phyloP scores from a whole-genome alignment of 92 coral and sea anemone species.

The Nematostella vectensis region DNA sequence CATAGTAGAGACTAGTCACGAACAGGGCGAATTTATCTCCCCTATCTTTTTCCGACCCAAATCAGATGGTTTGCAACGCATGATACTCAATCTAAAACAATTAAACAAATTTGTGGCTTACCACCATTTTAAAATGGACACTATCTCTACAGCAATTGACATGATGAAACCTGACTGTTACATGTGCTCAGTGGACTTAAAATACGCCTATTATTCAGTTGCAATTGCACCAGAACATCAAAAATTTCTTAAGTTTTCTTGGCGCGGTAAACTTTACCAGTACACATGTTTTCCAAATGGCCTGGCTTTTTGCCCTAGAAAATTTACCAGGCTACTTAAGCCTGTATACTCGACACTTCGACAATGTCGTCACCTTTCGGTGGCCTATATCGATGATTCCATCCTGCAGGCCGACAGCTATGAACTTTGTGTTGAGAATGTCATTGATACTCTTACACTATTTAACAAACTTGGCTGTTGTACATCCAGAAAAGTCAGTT shows the following conservation, averaged over 20 bases:
- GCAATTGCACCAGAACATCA: slow-evolving; percentile 13
- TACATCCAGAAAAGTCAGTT: background rate
- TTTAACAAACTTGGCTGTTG: background rate
- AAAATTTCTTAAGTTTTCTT: slow-evolving; percentile 21
- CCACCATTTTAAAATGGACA: slow-evolving; percentile 41
- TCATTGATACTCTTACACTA: background rate
- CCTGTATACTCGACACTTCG: slow-evolving; percentile 7
- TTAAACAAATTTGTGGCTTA: slow-evolving; percentile 9
- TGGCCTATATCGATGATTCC: background rate
- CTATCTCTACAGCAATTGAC: slow-evolving; percentile 23
- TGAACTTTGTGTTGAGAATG: background rate
- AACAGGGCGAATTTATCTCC: background rate
- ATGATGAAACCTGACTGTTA: slow-evolving; percentile 29
- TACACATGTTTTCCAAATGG: slow-evolving; percentile 15
- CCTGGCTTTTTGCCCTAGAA: slow-evolving; percentile 19
- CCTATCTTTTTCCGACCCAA: background rate
- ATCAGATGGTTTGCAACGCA: background rate
- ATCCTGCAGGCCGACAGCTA: background rate
- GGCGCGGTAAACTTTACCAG: slow-evolving; percentile 5
- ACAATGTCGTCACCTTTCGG: slow-evolving; percentile 16
- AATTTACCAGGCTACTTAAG: slow-evolving; percentile 14
- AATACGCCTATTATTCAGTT: slow-evolving; percentile 30
- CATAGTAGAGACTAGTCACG: background rate
- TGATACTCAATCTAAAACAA: slow-evolving; percentile 16
- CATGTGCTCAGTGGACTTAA: slow-evolving; percentile 37